Conservation (phyloP, 1,140 invertebrate genomes). For the Caerostris darwini region DNA sequence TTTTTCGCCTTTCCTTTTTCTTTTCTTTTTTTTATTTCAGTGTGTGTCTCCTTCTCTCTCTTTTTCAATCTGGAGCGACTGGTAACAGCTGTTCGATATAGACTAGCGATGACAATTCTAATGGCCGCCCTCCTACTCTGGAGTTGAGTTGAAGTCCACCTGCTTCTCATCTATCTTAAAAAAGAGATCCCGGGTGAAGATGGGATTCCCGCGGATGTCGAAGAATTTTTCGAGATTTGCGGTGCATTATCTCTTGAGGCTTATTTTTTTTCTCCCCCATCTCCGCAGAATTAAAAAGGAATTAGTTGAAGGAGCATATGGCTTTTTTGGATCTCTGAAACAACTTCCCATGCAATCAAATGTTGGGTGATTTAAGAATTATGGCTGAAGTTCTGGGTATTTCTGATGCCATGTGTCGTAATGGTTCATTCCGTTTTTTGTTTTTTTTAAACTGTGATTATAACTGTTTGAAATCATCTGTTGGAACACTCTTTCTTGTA, state of each 20-base stretch:
- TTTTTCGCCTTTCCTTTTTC: conserved; percentile 35
- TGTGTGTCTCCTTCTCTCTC: conserved; percentile 15
- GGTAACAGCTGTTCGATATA: conserved; percentile 77
- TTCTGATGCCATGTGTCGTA: not conserved
- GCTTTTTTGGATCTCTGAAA: not conserved
- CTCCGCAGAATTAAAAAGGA: not conserved
- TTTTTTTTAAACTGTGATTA: too few species aligned
- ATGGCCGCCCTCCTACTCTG: conserved; percentile 68
- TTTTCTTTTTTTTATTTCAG: conserved; percentile 32
- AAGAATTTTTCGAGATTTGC: conserved; percentile 41
- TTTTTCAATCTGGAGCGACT: conserved; percentile 69
- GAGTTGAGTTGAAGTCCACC: conserved; percentile 75
- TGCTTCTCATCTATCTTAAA: conserved; percentile 74
- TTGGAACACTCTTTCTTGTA: too few species aligned
- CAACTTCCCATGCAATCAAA: not conserved
- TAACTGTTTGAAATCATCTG: too few species aligned
- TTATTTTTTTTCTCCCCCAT: not conserved
- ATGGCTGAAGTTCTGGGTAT: not conserved
- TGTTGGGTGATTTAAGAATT: not conserved
- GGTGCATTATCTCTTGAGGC: conserved; percentile 20
- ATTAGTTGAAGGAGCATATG: not conserved
- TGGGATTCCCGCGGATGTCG: conserved; percentile 56
- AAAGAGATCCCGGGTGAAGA: conserved; percentile 27
- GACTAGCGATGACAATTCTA: conserved; percentile 76
- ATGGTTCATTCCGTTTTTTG: not conserved